Evolutionary conservation across 2,888 invertebrate genomes (phyloP).

Genomic region (Cheilosia urbana): DNA sequence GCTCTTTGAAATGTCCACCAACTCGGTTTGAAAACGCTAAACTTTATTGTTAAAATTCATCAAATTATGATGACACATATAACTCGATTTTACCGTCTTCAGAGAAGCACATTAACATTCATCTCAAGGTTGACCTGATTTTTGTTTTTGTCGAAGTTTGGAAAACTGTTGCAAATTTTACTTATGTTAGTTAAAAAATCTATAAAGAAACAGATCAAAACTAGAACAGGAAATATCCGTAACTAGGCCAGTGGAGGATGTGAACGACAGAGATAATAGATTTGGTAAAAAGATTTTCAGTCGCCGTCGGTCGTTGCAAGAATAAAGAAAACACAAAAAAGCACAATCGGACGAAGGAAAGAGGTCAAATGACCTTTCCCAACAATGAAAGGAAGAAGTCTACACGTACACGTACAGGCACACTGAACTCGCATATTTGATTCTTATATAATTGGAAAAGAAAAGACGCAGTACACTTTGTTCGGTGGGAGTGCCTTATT

Average conservation of each 20-base stretch:
- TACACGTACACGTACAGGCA: background rate
- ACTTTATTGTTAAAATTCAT: too few relatives aligned
- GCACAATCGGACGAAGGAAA: slow-evolving; percentile 40
- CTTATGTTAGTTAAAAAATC: slow-evolving; percentile 2
- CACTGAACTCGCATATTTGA: slow-evolving; percentile 10
- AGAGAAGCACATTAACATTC: slow-evolving; percentile 3
- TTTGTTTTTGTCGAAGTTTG: slow-evolving; percentile 36
- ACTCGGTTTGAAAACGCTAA: too few relatives aligned
- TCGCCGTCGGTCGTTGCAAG: background rate
- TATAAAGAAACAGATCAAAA: slow-evolving; percentile 3
- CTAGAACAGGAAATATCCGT: slow-evolving; percentile 37
- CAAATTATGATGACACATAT: too few relatives aligned
- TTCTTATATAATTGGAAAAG: slow-evolving; percentile 57
- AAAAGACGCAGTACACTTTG: slow-evolving; percentile 40
- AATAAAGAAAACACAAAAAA: slow-evolving; percentile 22
- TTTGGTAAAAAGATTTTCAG: slow-evolving; percentile 45
- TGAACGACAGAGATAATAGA: slow-evolving; percentile 48
- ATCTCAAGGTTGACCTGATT: slow-evolving; percentile 63
- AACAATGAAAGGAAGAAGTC: slow-evolving; percentile 41
- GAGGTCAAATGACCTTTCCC: slow-evolving; percentile 70
- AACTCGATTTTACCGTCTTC: background rate
- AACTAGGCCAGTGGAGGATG: slow-evolving; percentile 63
- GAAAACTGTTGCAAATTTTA: slow-evolving; percentile 27
- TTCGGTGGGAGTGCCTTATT: slow-evolving; percentile 50
- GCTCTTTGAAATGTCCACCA: too few relatives aligned